A percentile compares a stretch with the other conserved stretches of the same genome.
These are phyloP conservation scores for Gallinago nigripennis DNA, from an alignment of 2,797 vertebrate genomes.

Conservation along the genomic window DNA sequence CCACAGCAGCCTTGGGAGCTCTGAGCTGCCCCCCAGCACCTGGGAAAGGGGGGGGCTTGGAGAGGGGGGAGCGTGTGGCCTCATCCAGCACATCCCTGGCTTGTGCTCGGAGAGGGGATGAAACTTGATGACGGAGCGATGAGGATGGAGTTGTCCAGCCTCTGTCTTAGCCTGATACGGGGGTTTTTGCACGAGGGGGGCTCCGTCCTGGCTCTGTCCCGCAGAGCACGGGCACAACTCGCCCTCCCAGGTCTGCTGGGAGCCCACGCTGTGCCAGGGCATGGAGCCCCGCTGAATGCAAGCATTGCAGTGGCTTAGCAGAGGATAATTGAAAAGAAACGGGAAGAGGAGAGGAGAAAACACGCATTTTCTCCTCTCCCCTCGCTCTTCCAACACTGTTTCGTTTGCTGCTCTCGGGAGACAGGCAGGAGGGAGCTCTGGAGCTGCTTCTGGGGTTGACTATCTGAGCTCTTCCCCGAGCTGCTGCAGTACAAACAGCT, in stretches of 20 bases:
- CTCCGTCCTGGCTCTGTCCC: fast-evolving
- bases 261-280: fast-evolving
- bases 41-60: not conserved
- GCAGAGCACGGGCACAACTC: fast-evolving
- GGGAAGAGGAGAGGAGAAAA: not conserved
- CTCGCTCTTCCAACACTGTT: fast-evolving
- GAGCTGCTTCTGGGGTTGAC: not conserved
- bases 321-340: not conserved
- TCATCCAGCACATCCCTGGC: fast-evolving
- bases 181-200: not conserved
- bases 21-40: not conserved
- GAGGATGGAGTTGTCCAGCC: not conserved
- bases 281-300: not conserved
- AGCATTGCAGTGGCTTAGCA: fast-evolving
- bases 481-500: not conserved
- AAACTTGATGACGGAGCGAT: fast-evolving
- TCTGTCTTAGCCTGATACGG: fast-evolving
- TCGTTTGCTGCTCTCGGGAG: not conserved
- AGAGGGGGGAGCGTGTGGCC: not conserved
- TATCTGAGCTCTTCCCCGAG: not conserved
- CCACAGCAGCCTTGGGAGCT: not conserved
- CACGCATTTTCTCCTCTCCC: fast-evolving
- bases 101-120: not conserved
- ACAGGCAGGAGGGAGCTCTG: not conserved
- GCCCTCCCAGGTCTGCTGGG: fast-evolving